Percentiles rank a stretch among this genome's conserved stretches.
Conservation (phyloP, 1,140 invertebrate genomes). For the Drosophila sp. region DNA sequence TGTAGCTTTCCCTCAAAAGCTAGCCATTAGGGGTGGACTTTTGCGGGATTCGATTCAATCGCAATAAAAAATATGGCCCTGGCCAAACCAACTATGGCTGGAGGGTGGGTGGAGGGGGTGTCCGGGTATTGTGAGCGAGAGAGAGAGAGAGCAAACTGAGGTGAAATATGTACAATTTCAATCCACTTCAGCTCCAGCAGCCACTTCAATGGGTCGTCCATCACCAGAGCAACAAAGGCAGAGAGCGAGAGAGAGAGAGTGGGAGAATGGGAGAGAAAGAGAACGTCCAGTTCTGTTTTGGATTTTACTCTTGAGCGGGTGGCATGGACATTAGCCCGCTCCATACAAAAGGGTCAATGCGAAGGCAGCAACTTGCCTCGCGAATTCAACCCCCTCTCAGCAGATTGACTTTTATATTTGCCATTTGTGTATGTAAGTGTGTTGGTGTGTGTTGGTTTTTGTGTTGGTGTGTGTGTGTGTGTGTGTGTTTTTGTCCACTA, state of each 20-base stretch:
- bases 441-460: not conserved
- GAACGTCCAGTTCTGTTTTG: constrained; percentile 39
- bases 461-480: constrained; percentile 3
- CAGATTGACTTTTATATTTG: constrained; percentile 20
- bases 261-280: not conserved
- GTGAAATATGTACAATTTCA: constrained; percentile 31
- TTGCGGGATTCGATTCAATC: constrained; percentile 22
- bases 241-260: not conserved
- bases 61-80: constrained; percentile 19
- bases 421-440: not conserved
- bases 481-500: constrained; percentile 15
- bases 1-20: constrained; percentile 3
- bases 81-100: not conserved
- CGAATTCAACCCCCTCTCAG: constrained; percentile 16
- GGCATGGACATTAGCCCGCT: constrained; percentile 9
- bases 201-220: constrained; percentile 15
- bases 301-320: constrained; percentile 13
- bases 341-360: constrained; percentile 15
- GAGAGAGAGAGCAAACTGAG: constrained; percentile 8
- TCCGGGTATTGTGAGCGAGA: not conserved
- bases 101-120: not conserved
- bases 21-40: constrained; percentile 29
- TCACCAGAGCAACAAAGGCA: constrained; percentile 20
- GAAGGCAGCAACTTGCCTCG: constrained; percentile 5
- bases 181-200: constrained; percentile 18